phyloP scores from a whole-genome alignment of 1,140 invertebrate genomes.

The Philopotamus ludificatus region DNA sequence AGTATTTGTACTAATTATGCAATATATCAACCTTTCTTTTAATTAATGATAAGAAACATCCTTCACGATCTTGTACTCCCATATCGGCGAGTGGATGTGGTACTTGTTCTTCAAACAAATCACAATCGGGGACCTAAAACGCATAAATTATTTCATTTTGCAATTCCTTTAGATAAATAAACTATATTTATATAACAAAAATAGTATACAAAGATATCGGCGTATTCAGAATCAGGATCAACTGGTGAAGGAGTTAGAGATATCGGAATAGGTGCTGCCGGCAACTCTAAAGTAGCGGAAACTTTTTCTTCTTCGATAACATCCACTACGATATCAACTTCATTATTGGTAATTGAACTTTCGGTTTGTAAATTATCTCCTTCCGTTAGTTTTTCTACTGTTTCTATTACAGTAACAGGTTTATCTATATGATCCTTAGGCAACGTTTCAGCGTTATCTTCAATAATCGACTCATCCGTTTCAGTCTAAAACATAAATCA shows the following conservation, averaged over 20 bases:
- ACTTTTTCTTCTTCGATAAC: slow-evolving; percentile 2
- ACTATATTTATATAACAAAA: neutral
- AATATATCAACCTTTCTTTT: slow-evolving; percentile 60
- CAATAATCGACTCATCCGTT: neutral
- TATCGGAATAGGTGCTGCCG: neutral
- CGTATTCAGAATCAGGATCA: slow-evolving; percentile 35
- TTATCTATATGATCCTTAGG: too few relatives aligned
- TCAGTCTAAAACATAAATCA: too few relatives aligned
- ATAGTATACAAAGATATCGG: slow-evolving; percentile 23
- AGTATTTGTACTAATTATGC: neutral
- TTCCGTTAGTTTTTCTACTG: too few relatives aligned
- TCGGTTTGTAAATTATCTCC: neutral
- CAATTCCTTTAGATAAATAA: neutral
- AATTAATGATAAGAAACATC: slow-evolving; percentile 70
- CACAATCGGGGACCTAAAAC: slow-evolving; percentile 65
- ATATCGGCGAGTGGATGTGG: slow-evolving; percentile 31
- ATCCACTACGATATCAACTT: neutral
- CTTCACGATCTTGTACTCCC: slow-evolving; percentile 54
- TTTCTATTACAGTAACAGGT: too few relatives aligned
- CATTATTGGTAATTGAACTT: neutral
- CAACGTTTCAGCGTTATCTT: neutral
- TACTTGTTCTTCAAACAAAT: slow-evolving; percentile 62
- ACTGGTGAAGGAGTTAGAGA: slow-evolving; percentile 16
- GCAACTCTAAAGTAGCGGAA: neutral
- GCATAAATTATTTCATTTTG: slow-evolving; percentile 17